These are phyloP conservation scores for Doryteuthis pealeii DNA, from an alignment of 1,140 invertebrate genomes.

Conservation along the genomic window DNA sequence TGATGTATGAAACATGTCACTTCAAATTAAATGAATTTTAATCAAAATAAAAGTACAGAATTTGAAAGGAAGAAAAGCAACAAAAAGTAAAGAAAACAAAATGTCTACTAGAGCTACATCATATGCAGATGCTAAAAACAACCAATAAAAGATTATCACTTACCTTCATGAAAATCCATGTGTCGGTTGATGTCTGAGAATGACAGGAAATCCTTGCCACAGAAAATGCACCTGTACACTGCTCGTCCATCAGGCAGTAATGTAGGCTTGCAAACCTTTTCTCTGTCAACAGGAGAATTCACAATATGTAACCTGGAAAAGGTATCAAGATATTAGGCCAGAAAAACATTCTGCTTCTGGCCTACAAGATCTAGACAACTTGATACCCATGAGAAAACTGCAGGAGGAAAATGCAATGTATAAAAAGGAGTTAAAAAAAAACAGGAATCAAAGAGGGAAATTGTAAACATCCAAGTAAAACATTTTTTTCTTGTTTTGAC, in stretches of 20 bases:
- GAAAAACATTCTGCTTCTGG: constrained; percentile 14
- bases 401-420: not conserved
- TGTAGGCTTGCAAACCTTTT: constrained; percentile 54
- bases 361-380: not conserved
- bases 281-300: constrained; percentile 55
- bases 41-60: too few relatives aligned
- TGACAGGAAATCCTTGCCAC: constrained; percentile 61
- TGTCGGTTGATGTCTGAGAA: constrained; percentile 62
- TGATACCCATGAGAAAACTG: not conserved
- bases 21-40: too few relatives aligned
- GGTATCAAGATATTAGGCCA: constrained; percentile 17
- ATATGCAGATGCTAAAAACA: too few relatives aligned
- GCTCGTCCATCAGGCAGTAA: constrained; percentile 56
- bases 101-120: too few relatives aligned
- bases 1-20: too few relatives aligned
- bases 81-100: too few relatives aligned
- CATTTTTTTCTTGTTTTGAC: too few relatives aligned
- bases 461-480: not conserved
- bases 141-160: constrained; percentile 12
- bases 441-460: not conserved
- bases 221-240: constrained; percentile 61
- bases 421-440: constrained; percentile 2
- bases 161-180: constrained; percentile 64
- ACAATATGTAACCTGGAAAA: constrained; percentile 56
- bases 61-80: too few relatives aligned